These are phyloP conservation scores for Eonycteris spelaea DNA, from an alignment of 2,113 vertebrate genomes.

Conservation along the genomic window DNA sequence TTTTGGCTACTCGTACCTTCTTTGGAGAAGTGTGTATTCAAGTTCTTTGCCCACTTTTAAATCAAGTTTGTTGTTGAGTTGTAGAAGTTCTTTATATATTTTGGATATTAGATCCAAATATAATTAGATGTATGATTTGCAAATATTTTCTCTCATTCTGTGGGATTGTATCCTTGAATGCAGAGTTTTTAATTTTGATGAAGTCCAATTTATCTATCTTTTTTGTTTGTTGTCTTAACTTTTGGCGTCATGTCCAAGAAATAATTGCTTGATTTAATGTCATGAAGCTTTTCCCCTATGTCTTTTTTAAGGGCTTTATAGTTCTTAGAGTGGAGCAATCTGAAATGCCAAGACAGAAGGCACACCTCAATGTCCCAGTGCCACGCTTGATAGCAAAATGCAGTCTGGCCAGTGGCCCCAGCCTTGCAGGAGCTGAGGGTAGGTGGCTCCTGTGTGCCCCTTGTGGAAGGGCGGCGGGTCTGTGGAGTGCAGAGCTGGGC, in stretches of 20 bases:
- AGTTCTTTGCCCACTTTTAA: neutral
- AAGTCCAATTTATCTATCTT: neutral
- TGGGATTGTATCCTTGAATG: neutral
- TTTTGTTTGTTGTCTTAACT: neutral
- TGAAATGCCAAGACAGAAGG: slow-evolving; percentile 89
- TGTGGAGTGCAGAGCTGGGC: neutral
- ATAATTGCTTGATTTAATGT: neutral
- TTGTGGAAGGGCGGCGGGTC: too few species aligned
- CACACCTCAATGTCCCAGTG: slow-evolving; percentile 81
- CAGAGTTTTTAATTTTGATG: neutral
- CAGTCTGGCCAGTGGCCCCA: slow-evolving; percentile 90
- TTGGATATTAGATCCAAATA: neutral
- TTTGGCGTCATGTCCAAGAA: neutral
- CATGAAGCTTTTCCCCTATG: neutral
- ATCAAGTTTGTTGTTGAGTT: neutral
- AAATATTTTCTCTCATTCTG: neutral
- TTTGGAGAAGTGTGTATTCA: neutral
- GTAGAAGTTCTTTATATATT: neutral
- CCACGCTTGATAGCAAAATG: slow-evolving; percentile 87
- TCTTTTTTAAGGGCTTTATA: neutral
- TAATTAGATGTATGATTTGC: neutral
- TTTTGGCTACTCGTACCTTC: neutral
- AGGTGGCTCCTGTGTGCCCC: slow-evolving; percentile 86
- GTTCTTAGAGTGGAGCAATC: slow-evolving; percentile 83
- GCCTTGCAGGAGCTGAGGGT: slow-evolving; percentile 85